These are phyloP conservation scores for Machimus atricapillus DNA, from an alignment of 2,888 invertebrate genomes.

Conservation along the genomic window DNA sequence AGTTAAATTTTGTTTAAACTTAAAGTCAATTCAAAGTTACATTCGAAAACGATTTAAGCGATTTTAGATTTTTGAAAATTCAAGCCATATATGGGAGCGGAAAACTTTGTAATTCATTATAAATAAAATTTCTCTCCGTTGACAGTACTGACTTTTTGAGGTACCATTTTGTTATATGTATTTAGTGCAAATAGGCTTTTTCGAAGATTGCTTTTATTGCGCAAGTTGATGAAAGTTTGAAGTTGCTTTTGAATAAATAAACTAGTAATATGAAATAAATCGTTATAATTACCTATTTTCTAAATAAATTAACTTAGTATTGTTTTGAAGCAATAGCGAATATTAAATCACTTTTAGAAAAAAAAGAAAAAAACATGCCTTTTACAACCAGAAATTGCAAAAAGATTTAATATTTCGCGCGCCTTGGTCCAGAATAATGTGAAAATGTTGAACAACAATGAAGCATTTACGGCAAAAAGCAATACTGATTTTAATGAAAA, in stretches of 20 bases:
- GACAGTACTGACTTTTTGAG: background rate
- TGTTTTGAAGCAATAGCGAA: background rate
- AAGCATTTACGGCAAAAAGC: background rate
- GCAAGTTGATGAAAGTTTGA: background rate
- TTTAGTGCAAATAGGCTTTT: background rate
- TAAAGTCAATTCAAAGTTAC: too few relatives aligned
- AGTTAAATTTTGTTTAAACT: too few relatives aligned
- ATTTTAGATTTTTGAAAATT: too few relatives aligned
- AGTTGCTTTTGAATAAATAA: background rate
- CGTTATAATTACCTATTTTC: background rate
- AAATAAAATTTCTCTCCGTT: too few relatives aligned
- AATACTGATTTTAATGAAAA: too few relatives aligned
- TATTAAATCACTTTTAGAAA: background rate
- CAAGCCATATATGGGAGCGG: too few relatives aligned
- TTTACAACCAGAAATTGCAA: background rate
- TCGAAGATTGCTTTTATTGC: background rate
- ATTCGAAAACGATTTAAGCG: too few relatives aligned
- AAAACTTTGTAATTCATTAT: too few relatives aligned
- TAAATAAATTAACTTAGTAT: background rate
- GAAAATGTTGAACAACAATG: background rate
- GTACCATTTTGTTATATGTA: background rate
- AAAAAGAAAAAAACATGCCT: too few relatives aligned
- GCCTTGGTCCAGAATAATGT: background rate
- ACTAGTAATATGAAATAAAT: background rate
- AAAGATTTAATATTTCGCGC: background rate